A percentile compares a stretch with the other conserved stretches of the same genome.
These are phyloP conservation scores for Achroia grisella DNA, from an alignment of 1,140 invertebrate genomes.

Conservation along the genomic window DNA sequence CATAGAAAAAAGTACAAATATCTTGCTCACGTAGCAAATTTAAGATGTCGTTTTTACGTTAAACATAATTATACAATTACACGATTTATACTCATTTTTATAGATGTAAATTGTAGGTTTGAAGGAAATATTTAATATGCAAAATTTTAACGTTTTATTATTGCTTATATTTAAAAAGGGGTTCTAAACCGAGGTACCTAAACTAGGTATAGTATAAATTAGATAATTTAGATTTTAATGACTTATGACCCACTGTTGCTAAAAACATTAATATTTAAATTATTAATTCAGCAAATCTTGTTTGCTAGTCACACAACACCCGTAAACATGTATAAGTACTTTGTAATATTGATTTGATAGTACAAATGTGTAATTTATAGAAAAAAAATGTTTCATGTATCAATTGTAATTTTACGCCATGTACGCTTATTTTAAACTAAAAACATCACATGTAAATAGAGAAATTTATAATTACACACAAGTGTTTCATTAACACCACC, in stretches of 20 bases:
- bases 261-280: constrained; percentile 48
- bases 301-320: constrained; percentile 68
- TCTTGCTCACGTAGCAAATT: constrained; percentile 65
- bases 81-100: constrained; percentile 61
- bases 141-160: constrained; percentile 20
- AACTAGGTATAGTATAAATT: constrained; percentile 46
- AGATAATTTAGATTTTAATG: constrained; percentile 34
- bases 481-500: constrained; percentile 32
- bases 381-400: constrained; percentile 65
- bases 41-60: constrained; percentile 43
- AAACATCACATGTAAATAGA: constrained; percentile 72
- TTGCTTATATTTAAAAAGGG: constrained; percentile 34
- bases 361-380: constrained; percentile 73
- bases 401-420: constrained; percentile 72
- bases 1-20: constrained; percentile 60
- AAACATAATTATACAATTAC: constrained; percentile 43
- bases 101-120: constrained; percentile 38
- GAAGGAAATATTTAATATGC: constrained; percentile 19
- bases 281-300: constrained; percentile 66
- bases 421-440: constrained; percentile 73
- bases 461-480: constrained; percentile 60
- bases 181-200: constrained; percentile 49
- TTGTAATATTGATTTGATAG: constrained; percentile 70
- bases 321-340: constrained; percentile 66
- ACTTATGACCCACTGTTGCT: constrained; percentile 63